Base-by-base conservation (phyloP, 2,797 vertebrate species). In the Chaetodon trifasciatus region DNA sequence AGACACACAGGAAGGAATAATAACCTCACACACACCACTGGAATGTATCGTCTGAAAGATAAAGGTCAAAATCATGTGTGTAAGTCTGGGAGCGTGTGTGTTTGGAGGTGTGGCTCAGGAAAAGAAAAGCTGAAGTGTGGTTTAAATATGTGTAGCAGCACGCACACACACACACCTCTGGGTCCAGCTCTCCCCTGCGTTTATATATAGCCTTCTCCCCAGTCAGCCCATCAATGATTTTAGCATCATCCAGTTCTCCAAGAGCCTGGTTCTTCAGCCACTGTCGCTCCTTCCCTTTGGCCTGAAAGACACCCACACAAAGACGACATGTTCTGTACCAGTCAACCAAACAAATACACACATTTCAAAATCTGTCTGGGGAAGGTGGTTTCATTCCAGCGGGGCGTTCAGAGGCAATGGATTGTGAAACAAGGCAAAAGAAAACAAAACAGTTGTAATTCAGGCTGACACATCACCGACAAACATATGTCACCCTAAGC, bases 121-220 rank as follows among this genome's bases (percentile, higher is more conserved):
- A 79, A 11, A 71, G 55, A 47, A 21, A 57, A 12, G 11, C 35
- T 62, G 62, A 47, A 61, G 39, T 15, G 57, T 64, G 64, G 42
- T 62, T 82, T 19, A 75, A 78, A 77, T 60, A 60, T 70, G 52
- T 37, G 9, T 6, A 64, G 40, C 13, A 8, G 76, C 57, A 80
- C 24, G 68, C 21, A 76, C 53, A 77, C 57, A 80, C 60, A 72
- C 74, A 88, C 94, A 99, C 98, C 88, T 99, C 97, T n/a, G 97
- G 98, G 60, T 99, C 97, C 90, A 95, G 93, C 62, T 99, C 98
- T 78, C 96, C 97, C 53, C 98, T 96, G 55, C 98, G 97, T 90
- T 98, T 99, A 87, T 99, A 99, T 81, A 99, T 97, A 23, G 97
- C 90, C 92, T 97, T 99, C 91, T 99, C 98, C 91, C 98, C 98